These are phyloP conservation scores for Eulemur coronatus DNA, from an alignment of 2,797 vertebrate genomes.

Conservation along the genomic window DNA sequence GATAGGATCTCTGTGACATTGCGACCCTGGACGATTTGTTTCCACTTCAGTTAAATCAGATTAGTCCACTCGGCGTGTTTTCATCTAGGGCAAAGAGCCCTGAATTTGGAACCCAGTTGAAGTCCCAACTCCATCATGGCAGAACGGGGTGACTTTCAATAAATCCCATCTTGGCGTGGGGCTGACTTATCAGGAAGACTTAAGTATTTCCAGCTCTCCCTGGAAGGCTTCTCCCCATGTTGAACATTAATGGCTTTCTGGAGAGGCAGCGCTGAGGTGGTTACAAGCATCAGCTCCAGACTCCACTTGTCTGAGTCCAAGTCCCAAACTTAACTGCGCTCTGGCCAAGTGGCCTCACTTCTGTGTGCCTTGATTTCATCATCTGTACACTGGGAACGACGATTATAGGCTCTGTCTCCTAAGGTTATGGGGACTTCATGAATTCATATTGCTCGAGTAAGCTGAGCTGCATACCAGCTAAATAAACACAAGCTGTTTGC, in stretches of 20 bases:
- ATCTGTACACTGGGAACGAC: neutral
- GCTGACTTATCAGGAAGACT: neutral
- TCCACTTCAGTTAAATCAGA: neutral
- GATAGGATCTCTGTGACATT: neutral
- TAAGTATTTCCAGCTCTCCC: neutral
- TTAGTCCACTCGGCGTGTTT: neutral
- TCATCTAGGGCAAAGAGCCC: neutral
- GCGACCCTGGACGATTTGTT: neutral
- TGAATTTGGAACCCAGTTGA: neutral
- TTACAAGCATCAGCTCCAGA: neutral
- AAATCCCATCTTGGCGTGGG: neutral
- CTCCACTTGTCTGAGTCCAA: neutral
- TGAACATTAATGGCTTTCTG: neutral
- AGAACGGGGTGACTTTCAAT: neutral
- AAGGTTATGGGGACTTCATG: neutral
- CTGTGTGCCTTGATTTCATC: neutral
- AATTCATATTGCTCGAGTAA: constrained; percentile 24
- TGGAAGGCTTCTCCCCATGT: neutral
- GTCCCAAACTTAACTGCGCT: neutral
- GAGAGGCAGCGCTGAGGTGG: neutral
- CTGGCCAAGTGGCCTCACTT: neutral
- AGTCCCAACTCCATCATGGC: neutral
- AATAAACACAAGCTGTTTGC: constrained; percentile 32
- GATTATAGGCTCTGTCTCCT: neutral
- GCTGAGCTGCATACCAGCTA: neutral